Base-by-base conservation (phyloP, 2,888 invertebrate species). In the Endotricha flammealis region DNA sequence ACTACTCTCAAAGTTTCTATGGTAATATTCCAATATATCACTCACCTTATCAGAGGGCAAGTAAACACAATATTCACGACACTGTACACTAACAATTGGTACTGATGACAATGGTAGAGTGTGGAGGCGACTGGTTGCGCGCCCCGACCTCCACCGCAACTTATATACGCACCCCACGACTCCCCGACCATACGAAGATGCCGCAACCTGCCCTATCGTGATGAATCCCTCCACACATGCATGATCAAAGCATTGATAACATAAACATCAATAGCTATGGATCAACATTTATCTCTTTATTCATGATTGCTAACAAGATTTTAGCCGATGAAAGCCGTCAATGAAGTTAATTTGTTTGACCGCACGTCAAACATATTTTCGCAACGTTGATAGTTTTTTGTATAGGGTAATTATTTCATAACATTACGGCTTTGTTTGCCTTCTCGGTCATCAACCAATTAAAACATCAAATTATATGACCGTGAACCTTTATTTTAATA, bases 161-260 rank as follows among this genome's bases (percentile, higher is more conserved):
- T 77, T 82, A 79, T 83, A 83, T 74, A 66, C 55, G 60, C 70
- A 73, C 75, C 77, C 73, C 72, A 65, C 73, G 56, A 47, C 57
- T 53, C 60, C 54, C 57, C 62, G 52, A 47, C 57, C 46, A 44
- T 45, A 40, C 50, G 64, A 65, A 64, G 74, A 73, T 79, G 76
- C 75, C 50, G 77, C 73, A 77, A 79, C 64, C 63, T 65, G 70
- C 64, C 74, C 71, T 70, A 71, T 67, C 65, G 60, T 64, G 66
- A 62, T 62, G 45, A 51, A 69, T 61, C 53, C 64, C 63, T 68
- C 62, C 59, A 43, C 56, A 51, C 47, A 55, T 50, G 44, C 56
- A 54, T n/a, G 53, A 57, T 52, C 48, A 45, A 38, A 48, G 41
- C 39, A 49, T 50, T 45, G 53, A 63, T 57, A 53, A 53, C 36